Percentiles rank a stretch among this genome's conserved stretches.
Conservation (phyloP, 2,797 vertebrate species). For the Tenualosa ilisha region DNA sequence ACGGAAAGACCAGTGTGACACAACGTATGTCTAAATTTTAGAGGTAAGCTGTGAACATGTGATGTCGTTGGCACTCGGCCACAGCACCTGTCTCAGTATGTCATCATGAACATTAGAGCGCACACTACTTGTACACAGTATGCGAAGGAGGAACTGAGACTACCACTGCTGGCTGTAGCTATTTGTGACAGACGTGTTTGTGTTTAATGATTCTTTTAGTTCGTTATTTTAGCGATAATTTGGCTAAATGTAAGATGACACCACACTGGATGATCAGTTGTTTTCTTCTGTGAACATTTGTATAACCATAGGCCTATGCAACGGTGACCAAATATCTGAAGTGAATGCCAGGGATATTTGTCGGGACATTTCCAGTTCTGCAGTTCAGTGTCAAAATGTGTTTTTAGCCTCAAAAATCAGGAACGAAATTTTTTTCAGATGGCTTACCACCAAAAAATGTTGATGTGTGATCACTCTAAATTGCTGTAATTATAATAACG, state of each 20-base stretch:
- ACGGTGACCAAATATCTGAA: no score
- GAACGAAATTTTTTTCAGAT: no score
- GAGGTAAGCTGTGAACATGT: neutral
- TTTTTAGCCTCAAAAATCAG: no score
- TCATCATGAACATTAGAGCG: neutral
- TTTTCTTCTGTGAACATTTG: no score
- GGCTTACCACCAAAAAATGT: no score
- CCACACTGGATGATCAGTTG: neutral
- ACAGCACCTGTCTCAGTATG: neutral
- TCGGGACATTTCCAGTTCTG: no score
- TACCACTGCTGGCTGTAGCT: neutral
- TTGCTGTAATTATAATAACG: no score
- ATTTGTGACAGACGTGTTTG: neutral
- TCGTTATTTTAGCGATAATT: neutral
- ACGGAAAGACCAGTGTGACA: neutral
- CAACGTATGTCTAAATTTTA: neutral
- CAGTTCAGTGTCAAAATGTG: no score
- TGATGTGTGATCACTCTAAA: no score
- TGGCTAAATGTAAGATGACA: neutral
- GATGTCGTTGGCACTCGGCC: neutral
- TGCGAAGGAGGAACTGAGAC: conserved; percentile 1
- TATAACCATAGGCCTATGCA: no score
- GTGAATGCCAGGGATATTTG: no score
- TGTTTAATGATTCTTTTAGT: neutral
- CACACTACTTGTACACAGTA: neutral